A percentile compares a stretch with the other conserved stretches of the same genome.
phyloP scores from a whole-genome alignment of 2,888 invertebrate genomes.

The Rhagophthalmus giganteus region DNA sequence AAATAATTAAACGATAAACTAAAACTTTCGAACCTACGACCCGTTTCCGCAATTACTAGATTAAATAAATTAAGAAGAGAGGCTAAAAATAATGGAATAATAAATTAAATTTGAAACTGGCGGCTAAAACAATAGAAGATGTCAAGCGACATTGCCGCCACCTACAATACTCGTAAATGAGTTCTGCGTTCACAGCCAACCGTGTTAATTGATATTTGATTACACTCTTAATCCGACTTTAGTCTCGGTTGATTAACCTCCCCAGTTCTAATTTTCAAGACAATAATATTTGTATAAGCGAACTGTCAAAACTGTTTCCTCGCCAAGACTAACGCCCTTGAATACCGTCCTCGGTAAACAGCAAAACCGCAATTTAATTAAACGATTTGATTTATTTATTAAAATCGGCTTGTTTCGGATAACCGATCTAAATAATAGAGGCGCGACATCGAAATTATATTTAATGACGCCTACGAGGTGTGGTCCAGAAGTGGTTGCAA shows the following conservation, averaged over 20 bases:
- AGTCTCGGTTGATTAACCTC: slow-evolving; percentile 51
- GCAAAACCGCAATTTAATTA: not conserved
- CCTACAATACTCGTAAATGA: slow-evolving; percentile 32
- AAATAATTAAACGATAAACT: slow-evolving; percentile 32
- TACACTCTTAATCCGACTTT: slow-evolving; percentile 52
- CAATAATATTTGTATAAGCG: slow-evolving; percentile 44
- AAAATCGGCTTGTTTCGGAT: not conserved
- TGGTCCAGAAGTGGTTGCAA: too few relatives aligned
- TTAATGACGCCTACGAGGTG: too few relatives aligned
- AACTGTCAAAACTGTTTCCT: slow-evolving; percentile 20
- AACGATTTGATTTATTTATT: not conserved
- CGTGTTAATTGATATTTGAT: slow-evolving; percentile 54
- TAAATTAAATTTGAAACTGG: slow-evolving; percentile 47
- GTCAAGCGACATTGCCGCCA: slow-evolving; percentile 31
- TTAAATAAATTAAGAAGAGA: slow-evolving; percentile 39
- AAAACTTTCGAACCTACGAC: slow-evolving; percentile 32
- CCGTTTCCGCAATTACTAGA: slow-evolving; percentile 28
- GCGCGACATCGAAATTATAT: too few relatives aligned
- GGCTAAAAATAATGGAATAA: slow-evolving; percentile 49
- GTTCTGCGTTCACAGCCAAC: slow-evolving; percentile 31
- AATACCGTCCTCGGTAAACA: slow-evolving; percentile 1
- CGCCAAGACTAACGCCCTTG: slow-evolving; percentile 5
- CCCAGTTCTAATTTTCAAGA: slow-evolving; percentile 47
- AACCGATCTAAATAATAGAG: too few relatives aligned
- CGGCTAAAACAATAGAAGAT: slow-evolving; percentile 35